phyloP scores from a whole-genome alignment of 2,113 vertebrate genomes.

The Sinocyclocheilus maitianheensis region DNA sequence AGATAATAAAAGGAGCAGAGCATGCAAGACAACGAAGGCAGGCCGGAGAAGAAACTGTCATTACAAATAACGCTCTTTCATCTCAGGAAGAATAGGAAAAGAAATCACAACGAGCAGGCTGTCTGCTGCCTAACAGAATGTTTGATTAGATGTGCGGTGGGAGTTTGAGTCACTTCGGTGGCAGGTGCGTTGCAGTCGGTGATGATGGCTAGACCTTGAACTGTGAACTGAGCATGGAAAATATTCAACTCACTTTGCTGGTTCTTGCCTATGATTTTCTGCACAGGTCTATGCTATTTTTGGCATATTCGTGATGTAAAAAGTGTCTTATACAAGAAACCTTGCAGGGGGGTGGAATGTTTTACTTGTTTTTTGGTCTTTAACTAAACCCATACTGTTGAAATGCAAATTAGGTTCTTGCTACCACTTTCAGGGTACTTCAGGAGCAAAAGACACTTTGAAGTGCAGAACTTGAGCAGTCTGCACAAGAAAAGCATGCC shows the following conservation, averaged over 20 bases:
- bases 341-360: not conserved
- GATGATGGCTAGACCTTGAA: slow-evolving; percentile 13
- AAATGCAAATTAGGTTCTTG: not conserved
- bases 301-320: not conserved
- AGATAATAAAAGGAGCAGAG: slow-evolving; percentile 19
- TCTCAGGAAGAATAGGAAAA: slow-evolving; percentile 6
- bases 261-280: slow-evolving; percentile 6
- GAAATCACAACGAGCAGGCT: slow-evolving; percentile 21
- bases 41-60: slow-evolving; percentile 19
- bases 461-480: not conserved
- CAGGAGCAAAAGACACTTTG: not conserved
- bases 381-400: not conserved
- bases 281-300: slow-evolving; percentile 6
- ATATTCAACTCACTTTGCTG: not conserved
- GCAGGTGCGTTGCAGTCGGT: not conserved
- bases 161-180: slow-evolving; percentile 14
- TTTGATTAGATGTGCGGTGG: slow-evolving; percentile 18
- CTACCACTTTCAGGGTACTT: slow-evolving; percentile 4
- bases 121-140: not conserved
- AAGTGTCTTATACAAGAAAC: not conserved
- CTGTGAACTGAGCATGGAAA: slow-evolving; percentile 10
- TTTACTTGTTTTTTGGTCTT: slow-evolving; percentile 11
- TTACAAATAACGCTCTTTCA: slow-evolving; percentile 6
- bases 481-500: not conserved
- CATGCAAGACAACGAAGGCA: slow-evolving; percentile 2